A percentile compares a stretch with the other conserved stretches of the same genome.
These are phyloP conservation scores for Dryocosmus kuriphilus DNA, from an alignment of 2,888 invertebrate genomes.

Conservation along the genomic window DNA sequence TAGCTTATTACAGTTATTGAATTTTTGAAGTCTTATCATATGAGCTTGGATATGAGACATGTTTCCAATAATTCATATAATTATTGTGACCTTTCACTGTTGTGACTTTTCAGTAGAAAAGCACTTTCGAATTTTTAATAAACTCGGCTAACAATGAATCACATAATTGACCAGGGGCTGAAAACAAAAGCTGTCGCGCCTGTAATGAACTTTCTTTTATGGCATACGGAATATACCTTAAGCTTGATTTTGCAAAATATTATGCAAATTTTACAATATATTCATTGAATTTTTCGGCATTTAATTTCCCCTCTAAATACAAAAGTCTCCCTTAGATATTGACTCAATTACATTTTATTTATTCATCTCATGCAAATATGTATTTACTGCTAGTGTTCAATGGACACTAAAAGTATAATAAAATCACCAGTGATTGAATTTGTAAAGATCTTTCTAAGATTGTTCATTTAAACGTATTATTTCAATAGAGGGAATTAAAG, in stretches of 20 bases:
- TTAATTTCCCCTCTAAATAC: neutral
- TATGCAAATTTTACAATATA: neutral
- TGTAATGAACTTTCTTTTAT: constrained; percentile 54
- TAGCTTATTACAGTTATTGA: neutral
- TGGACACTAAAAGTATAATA: too few species aligned
- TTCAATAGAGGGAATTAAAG: too few species aligned
- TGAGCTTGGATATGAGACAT: neutral
- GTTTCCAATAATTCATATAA: neutral
- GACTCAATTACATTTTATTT: too few species aligned
- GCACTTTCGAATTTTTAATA: constrained; percentile 55
- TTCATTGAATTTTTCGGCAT: neutral
- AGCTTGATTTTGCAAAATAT: constrained; percentile 48
- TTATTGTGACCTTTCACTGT: constrained; percentile 50
- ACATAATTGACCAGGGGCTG: constrained; percentile 51
- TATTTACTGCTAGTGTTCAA: too few species aligned
- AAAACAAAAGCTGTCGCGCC: constrained; percentile 51
- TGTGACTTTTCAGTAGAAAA: constrained; percentile 46
- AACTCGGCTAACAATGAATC: constrained; percentile 52
- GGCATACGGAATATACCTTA: constrained; percentile 49
- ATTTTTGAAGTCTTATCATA: neutral
- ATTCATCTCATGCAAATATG: too few species aligned
- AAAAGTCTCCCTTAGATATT: neutral
- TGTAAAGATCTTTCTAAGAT: too few species aligned
- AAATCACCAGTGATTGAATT: too few species aligned
- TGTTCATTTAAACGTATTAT: too few species aligned